Evolutionary conservation across 2,113 vertebrate genomes (phyloP), one percentile per base, ranked within the genome.

Genomic region (Perognathus longimembris): DNA sequence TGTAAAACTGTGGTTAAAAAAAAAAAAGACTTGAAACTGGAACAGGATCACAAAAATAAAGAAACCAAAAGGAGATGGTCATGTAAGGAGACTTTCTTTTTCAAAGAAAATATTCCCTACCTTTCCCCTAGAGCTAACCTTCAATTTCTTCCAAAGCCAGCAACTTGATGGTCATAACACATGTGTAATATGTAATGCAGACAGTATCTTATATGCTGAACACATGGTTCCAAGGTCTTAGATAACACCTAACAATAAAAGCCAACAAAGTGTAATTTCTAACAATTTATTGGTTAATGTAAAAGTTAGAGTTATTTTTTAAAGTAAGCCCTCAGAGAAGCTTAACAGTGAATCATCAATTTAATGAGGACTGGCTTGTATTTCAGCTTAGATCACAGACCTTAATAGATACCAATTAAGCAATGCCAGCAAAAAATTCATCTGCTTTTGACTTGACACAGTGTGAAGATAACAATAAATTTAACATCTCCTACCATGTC

Each of bases 371-470:
- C 30, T 36, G 74, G 57, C 59, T 88, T 85, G 20, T 71, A 21
- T 93, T 92, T 94, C 90, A 73, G 18, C 54, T 66, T 36, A 17
- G 59, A 21, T 63, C 81, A 90, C 18, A 94, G 67, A 9, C 71
- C 24, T 76, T 71, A 61, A 28, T 40, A 81, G 38, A 67, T 74
- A 77, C 34, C 63, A 88, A 70, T 78, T 78, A 89, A 89, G 64
- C 38, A 88, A 18, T 4, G 3, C 21, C 89, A 89, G 91, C 63
- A 89, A 85, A n/a, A 95, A 93, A 94, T 70, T 24, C 61, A 93
- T 40, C 86, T 96, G 73, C 66, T 79, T 93, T 88, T 92, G 76
- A 87, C 38, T 96, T 63, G 75, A 77, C 78, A 91, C 92, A 85
- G 36, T 36, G 89, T 50, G 71, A 93, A 83, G 59, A 93, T 0